phyloP scores from a whole-genome alignment of 2,797 vertebrate genomes.

The Lepus oiostolus region DNA sequence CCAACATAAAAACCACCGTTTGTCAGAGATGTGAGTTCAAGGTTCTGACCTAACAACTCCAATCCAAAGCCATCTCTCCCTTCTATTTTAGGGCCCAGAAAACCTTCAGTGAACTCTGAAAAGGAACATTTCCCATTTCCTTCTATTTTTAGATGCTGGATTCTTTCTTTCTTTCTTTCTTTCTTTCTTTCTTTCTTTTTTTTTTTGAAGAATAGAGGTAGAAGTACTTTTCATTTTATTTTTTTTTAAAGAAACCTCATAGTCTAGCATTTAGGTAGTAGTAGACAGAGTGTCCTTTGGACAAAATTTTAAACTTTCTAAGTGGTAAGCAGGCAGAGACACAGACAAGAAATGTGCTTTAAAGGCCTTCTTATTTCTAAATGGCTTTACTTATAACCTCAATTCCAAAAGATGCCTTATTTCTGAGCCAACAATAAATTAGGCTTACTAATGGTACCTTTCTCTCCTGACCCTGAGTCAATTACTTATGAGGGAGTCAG shows the following conservation, averaged over 20 bases:
- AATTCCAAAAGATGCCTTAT: conserved; percentile 62
- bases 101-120: not conserved
- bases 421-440: conserved; percentile 64
- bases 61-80: not conserved
- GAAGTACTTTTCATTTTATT: not conserved
- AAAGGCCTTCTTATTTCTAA: not conserved
- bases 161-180: no score
- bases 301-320: conserved; percentile 12
- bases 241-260: not conserved
- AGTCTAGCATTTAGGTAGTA: not conserved
- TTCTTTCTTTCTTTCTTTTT: no score
- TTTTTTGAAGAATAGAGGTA: not conserved
- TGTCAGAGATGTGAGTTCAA: not conserved
- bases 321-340: not conserved
- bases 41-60: not conserved
- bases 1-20: not conserved
- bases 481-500: not conserved
- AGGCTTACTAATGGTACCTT: conserved; percentile 46
- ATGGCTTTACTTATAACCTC: conserved; percentile 25
- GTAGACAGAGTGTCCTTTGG: not conserved
- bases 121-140: not conserved
- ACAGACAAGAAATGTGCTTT: not conserved
- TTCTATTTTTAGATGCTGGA: not conserved
- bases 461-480: conserved; percentile 70
- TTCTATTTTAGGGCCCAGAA: not conserved